phyloP scores from a whole-genome alignment of 1,140 invertebrate genomes.

The Cotesia chilonis region DNA sequence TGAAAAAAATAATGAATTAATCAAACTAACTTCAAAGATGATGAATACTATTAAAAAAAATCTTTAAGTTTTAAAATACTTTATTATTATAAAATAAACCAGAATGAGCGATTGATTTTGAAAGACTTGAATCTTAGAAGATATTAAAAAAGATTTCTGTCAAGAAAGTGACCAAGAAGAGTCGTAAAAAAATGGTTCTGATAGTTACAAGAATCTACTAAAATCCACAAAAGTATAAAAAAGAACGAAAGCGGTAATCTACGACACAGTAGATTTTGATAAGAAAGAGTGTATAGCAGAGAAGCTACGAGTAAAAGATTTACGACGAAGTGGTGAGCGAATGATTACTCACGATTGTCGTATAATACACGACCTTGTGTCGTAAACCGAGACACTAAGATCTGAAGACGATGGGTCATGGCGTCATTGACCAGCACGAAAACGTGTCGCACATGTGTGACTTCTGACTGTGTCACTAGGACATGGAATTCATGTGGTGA shows the following conservation, averaged over 20 bases:
- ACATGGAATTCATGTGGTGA: slow-evolving; percentile 32
- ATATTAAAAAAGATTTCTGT: slow-evolving; percentile 11
- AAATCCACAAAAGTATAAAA: not conserved
- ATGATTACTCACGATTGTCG: slow-evolving; percentile 64
- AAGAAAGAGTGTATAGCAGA: slow-evolving; percentile 51
- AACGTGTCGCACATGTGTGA: slow-evolving; percentile 32
- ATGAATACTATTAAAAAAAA: not conserved
- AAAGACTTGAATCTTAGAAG: not conserved
- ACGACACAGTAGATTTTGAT: slow-evolving; percentile 48
- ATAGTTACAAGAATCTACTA: not conserved
- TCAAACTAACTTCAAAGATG: not conserved
- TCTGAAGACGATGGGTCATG: slow-evolving; percentile 15
- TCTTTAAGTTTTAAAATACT: not conserved
- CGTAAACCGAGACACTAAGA: slow-evolving; percentile 55
- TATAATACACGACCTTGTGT: slow-evolving; percentile 65
- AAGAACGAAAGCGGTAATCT: not conserved
- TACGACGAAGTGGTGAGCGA: slow-evolving; percentile 58
- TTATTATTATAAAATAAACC: not conserved
- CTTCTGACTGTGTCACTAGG: slow-evolving; percentile 31
- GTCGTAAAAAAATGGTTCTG: slow-evolving; percentile 37
- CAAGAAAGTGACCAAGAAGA: slow-evolving; percentile 28
- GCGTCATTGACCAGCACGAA: slow-evolving; percentile 33
- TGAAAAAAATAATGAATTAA: not conserved
- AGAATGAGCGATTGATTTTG: not conserved
- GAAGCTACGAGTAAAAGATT: slow-evolving; percentile 57